Evolutionary conservation across 2,113 vertebrate genomes (phyloP).

Genomic region (Gulo gulo): DNA sequence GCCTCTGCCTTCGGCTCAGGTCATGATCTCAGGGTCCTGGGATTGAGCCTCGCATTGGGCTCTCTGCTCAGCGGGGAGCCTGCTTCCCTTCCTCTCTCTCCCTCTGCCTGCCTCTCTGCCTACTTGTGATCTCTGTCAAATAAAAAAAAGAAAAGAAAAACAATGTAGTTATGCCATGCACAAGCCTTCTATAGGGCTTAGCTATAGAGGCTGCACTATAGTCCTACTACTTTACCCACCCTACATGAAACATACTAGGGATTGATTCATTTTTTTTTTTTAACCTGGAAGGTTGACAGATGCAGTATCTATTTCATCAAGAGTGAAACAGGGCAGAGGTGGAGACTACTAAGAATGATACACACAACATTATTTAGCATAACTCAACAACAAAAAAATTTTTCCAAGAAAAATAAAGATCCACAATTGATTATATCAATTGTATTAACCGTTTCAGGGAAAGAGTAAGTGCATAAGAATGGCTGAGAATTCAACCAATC

Average conservation of each 20-base stretch:
- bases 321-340: not conserved
- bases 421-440: not conserved
- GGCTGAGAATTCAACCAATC: not conserved
- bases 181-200: not conserved
- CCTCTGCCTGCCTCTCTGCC: too few relatives aligned
- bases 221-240: not conserved
- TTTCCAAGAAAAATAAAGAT: not conserved
- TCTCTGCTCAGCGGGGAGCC: too few relatives aligned
- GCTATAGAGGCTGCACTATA: not conserved
- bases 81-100: too few relatives aligned
- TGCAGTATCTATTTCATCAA: not conserved
- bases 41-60: too few relatives aligned
- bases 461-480: not conserved
- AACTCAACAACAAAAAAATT: not conserved
- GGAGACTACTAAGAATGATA: not conserved
- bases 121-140: too few relatives aligned
- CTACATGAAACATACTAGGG: not conserved
- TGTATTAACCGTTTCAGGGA: not conserved
- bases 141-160: not conserved
- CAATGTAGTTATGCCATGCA: not conserved
- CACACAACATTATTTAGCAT: not conserved
- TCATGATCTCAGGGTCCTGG: too few relatives aligned
- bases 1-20: too few relatives aligned
- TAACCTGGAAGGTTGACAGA: not conserved
- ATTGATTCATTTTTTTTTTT: not conserved